Evolutionary conservation across 2,888 invertebrate species (phyloP), one percentile per base, ranked within the genome.

Genomic region (Tiliacea aurago): DNA sequence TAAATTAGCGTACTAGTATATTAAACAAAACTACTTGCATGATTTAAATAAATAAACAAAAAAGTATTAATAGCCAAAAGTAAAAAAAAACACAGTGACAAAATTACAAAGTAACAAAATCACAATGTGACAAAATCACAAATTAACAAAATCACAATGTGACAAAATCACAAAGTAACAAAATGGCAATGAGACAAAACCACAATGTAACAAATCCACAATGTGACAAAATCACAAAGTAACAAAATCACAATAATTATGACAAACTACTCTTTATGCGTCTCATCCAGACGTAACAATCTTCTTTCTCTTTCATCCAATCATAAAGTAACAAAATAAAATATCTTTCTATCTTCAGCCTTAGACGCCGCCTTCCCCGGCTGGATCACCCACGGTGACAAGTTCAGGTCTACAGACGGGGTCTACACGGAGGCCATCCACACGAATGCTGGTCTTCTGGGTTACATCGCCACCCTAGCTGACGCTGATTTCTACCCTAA

Each of bases 401-500:
- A 81, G 7, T 88, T 93, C 70, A 59, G 83, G 0, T 6, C 84
- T 0, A 28, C 73, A 4, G 93, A 93, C 23, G 91, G 89, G 0
- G 63, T 76, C 0, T 93, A 92, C 82, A 92, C 92, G 0, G 93
- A 93, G 45, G 89, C 5, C 0, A 92, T 93, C 10, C 93, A 92
- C 78, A 92, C 93, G 0, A 91, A 91, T 72, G 89, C 87, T 15
- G 92, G 92, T 0, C 5, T 87, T 0, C 70, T 87, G 0, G 93
- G 92, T 0, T 91, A 88, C 56, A 0, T 89, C 0, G 55, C 56
- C 0, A 64, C 88, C 0, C 65, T 93, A 20, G 93, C 87, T 0
- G 80, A 91, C 0, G 90, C 78, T 0, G 92, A 92, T 82, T 92
- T 93, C 81, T 93, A 93, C n/a, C 93, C 93, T 5, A 92, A 92